Percentiles rank a stretch among this genome's conserved stretches.
Evolutionary conservation across 2,113 vertebrate genomes (phyloP).

Genomic region (Aramus guarauna): DNA sequence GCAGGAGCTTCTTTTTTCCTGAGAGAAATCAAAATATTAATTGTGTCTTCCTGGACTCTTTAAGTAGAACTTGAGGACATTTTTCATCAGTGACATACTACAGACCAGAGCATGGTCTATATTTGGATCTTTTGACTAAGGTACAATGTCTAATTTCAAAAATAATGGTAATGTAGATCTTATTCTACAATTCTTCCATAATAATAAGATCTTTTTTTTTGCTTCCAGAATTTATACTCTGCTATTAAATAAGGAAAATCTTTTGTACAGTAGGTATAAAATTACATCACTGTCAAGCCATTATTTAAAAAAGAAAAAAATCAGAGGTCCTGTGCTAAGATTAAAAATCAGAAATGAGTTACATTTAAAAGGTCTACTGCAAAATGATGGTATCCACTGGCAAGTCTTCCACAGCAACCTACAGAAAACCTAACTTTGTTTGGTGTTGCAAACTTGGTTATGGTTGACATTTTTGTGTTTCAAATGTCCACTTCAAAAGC

Average conservation of each 20-base stretch:
- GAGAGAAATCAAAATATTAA: conserved; percentile 24
- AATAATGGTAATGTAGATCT: conserved; percentile 40
- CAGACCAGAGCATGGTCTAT: conserved; percentile 23
- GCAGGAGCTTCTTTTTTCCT: neutral
- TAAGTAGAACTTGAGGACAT: neutral
- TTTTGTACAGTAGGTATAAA: conserved; percentile 28
- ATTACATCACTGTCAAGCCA: conserved; percentile 14
- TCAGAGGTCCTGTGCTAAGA: neutral
- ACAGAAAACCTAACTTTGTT: neutral
- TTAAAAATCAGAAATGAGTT: conserved; percentile 9
- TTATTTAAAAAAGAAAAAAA: conserved; percentile 41
- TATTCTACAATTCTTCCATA: conserved; percentile 37
- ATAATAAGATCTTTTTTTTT: conserved; percentile 33
- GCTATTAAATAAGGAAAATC: conserved; percentile 61
- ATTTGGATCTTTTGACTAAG: conserved; percentile 61
- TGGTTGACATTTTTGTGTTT: neutral
- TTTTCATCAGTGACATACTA: neutral
- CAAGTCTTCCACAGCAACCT: neutral
- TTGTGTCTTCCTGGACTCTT: neutral
- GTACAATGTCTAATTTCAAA: conserved; percentile 52
- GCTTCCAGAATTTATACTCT: conserved; percentile 50
- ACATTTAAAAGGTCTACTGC: neutral
- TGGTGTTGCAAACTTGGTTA: neutral
- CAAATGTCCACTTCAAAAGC: neutral
- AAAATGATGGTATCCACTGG: neutral